These are phyloP conservation scores for Pseudochirops cupreus DNA, from an alignment of 2,797 vertebrate species.

Conservation along the genomic window DNA sequence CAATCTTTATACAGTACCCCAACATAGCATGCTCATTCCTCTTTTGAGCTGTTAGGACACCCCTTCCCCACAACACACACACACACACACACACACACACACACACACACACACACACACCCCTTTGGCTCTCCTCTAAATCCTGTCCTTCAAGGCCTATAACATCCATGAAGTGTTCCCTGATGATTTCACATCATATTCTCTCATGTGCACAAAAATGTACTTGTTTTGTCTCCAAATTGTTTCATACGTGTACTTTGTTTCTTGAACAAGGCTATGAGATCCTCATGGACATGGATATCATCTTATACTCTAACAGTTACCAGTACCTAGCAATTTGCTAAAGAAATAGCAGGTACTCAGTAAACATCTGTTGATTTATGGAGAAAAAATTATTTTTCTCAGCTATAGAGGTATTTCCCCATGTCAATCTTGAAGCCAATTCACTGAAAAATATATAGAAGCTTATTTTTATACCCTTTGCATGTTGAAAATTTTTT, in stretches of 20 bases:
- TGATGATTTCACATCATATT: constrained; percentile 7
- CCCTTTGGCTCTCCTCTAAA: neutral
- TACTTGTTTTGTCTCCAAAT: constrained; percentile 11
- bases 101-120: neutral
- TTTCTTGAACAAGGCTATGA: neutral
- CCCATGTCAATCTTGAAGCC: neutral
- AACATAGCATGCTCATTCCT: neutral
- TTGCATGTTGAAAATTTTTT: constrained; percentile 32
- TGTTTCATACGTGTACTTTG: constrained; percentile 28
- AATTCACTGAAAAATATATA: neutral
- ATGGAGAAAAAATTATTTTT: constrained; percentile 46
- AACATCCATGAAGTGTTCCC: neutral
- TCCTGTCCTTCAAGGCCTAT: neutral
- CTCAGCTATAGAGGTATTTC: neutral
- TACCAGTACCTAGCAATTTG: neutral
- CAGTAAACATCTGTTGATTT: constrained; percentile 12
- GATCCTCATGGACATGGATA: neutral
- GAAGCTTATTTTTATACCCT: constrained; percentile 25
- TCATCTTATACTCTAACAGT: constrained; percentile 7
- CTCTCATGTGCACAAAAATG: neutral
- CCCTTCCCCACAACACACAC: neutral
- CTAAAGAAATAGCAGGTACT: constrained; percentile 6
- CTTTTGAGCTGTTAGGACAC: neutral
- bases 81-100: neutral
- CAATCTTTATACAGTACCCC: neutral